Conservation (phyloP, 1,140 invertebrate species). For the Atopsyche davidsoni region DNA sequence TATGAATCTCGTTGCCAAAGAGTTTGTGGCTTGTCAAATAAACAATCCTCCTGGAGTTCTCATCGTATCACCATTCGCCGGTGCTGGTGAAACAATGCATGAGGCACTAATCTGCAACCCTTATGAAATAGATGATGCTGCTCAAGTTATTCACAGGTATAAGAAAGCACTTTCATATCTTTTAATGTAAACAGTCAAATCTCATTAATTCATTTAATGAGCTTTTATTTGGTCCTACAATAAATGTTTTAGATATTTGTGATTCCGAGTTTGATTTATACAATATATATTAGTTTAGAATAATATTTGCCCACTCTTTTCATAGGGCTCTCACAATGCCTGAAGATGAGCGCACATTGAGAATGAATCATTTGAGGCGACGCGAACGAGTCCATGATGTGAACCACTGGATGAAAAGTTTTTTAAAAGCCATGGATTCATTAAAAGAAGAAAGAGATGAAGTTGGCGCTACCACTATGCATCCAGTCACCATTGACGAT, state of each 20-base stretch:
- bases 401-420: constrained; percentile 83
- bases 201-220: too few relatives aligned
- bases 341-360: constrained; percentile 75
- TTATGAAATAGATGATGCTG: constrained; percentile 81
- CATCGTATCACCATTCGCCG: constrained; percentile 85
- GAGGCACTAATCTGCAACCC: constrained; percentile 85
- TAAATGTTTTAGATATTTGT: too few relatives aligned
- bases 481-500: constrained; percentile 78
- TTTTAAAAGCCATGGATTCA: constrained; percentile 80
- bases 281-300: too few relatives aligned
- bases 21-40: constrained; percentile 89
- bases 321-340: constrained; percentile 80
- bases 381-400: constrained; percentile 80
- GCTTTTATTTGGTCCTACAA: too few relatives aligned
- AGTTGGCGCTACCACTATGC: constrained; percentile 73
- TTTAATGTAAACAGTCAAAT: too few relatives aligned
- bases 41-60: constrained; percentile 80
- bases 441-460: constrained; percentile 71
- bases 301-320: constrained; percentile 10
- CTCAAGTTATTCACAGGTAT: constrained; percentile 75
- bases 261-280: constrained; percentile 5
- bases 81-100: constrained; percentile 87
- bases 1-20: constrained; percentile 92
- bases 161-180: too few relatives aligned
- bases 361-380: constrained; percentile 78